These are phyloP conservation scores for Girardinichthys multiradiatus DNA, from an alignment of 2,113 vertebrate species.

Conservation along the genomic window DNA sequence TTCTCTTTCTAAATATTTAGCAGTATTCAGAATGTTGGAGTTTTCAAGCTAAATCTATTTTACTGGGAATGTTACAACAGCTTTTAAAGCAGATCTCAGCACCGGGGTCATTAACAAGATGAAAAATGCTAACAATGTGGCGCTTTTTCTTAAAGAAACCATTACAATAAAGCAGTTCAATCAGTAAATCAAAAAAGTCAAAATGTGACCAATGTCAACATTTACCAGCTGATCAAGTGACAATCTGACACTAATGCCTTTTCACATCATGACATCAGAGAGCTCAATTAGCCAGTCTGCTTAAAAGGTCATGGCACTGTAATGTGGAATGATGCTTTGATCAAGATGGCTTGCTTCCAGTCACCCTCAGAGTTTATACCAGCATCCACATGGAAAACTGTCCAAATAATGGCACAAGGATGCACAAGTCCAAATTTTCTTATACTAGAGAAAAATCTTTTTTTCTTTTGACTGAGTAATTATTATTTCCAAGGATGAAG, in stretches of 20 bases:
- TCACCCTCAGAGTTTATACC: neutral
- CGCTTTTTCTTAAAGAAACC: neutral
- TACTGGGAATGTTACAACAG: slow-evolving; percentile 22
- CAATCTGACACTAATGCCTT: slow-evolving; percentile 1
- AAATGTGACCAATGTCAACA: neutral
- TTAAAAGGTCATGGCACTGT: slow-evolving; percentile 14
- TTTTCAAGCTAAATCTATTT: slow-evolving; percentile 4
- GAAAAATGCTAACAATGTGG: neutral
- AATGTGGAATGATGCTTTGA: slow-evolving; percentile 10
- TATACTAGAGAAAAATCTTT: neutral
- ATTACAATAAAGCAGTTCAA: too few species aligned
- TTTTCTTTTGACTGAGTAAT: neutral
- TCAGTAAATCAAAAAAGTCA: neutral
- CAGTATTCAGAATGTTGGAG: slow-evolving; percentile 30
- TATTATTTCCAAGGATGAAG: neutral
- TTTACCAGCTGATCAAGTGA: neutral
- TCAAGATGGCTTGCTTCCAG: slow-evolving; percentile 3
- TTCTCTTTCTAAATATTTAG: slow-evolving; percentile 70
- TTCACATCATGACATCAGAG: neutral
- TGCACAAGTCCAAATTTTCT: neutral
- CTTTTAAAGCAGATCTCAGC: slow-evolving; percentile 22
- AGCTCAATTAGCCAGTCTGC: neutral
- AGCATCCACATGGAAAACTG: slow-evolving; percentile 1
- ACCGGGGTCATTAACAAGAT: neutral
- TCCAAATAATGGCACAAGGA: slow-evolving; percentile 10